These are phyloP conservation scores for Drosophila eugracilis DNA, from an alignment of 1,140 invertebrate genomes.

Conservation along the genomic window DNA sequence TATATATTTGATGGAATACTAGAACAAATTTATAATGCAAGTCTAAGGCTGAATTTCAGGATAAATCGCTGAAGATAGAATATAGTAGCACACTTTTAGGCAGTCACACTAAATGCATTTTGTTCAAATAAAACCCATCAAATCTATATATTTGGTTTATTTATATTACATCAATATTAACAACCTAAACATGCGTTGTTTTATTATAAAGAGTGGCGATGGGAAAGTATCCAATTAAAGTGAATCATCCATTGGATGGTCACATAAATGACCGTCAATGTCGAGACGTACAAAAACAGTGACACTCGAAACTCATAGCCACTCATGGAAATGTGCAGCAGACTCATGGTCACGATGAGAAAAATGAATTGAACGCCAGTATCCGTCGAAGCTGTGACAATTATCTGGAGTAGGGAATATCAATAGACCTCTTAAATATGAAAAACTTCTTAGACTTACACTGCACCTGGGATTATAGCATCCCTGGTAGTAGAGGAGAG, in stretches of 20 bases:
- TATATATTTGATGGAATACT: background rate
- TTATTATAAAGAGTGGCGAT: conserved; percentile 19
- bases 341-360: conserved; percentile 6
- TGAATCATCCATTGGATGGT: conserved; percentile 5
- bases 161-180: no score
- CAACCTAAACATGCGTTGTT: no score
- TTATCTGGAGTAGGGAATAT: conserved; percentile 15
- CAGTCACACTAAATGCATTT: no score
- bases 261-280: background rate
- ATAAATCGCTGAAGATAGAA: no score
- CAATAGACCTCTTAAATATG: no score
- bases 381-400: conserved; percentile 9
- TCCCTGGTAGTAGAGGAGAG: conserved; percentile 11
- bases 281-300: conserved; percentile 21
- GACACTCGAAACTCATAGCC: conserved; percentile 54
- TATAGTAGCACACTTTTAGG: background rate
- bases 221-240: conserved; percentile 2
- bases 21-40: background rate
- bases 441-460: no score
- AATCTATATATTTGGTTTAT: no score
- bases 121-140: background rate
- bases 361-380: conserved; percentile 16
- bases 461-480: conserved; percentile 20
- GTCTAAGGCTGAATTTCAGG: no score
- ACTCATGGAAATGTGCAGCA: conserved; percentile 52